Evolutionary conservation across 2,113 vertebrate species (phyloP), one percentile per base, ranked within the genome.

Genomic region (Sceloporus tristichus): DNA sequence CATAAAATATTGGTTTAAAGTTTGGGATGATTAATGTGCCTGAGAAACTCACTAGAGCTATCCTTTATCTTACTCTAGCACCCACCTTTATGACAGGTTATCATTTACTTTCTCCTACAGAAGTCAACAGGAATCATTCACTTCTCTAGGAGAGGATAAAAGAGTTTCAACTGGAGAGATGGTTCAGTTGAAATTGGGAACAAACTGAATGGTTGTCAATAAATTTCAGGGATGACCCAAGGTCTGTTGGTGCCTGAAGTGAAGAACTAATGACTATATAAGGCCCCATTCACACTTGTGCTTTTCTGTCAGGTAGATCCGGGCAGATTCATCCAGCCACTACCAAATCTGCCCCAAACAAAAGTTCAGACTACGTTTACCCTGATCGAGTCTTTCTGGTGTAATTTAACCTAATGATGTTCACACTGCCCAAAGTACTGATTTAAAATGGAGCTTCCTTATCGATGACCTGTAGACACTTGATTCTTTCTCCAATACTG

Each of bases 21-120:
- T 78, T 77, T 70, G 34, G 16, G 74, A 84, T 78, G 81, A 84
- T 84, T 88, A 88, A 88, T 88, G 81, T 29, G 29, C 80, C 59
- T 19, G 34, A 54, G 42, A 56, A 77, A 21, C 62, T 70, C 62
- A 88, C n/a, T 77, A 78, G 62, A 88, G 34, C 21, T 84, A 56
- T 40, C 10, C 65, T 84, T 88, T 84, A 88, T 77, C 73, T 78
- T 76, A 68, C 29, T 11, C 40, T 77, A 75, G n/a, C 75, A 78
- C n/a, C 74, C 42, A 78, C 14, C 34, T 29, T 10, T 84, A 25
- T 40, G 87, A 88, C n/a, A 56, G 81, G n/a, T 70, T 84, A 75
- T 70, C 40, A 77, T 88, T 88, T 87, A 87, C 73, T 81, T 54
- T 76, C 48, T 84, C 25, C 23, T 14, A 2, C 8, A 54, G 23